Conservation (phyloP, 2,797 vertebrate genomes). For the Stomatorhinus walkeri region DNA sequence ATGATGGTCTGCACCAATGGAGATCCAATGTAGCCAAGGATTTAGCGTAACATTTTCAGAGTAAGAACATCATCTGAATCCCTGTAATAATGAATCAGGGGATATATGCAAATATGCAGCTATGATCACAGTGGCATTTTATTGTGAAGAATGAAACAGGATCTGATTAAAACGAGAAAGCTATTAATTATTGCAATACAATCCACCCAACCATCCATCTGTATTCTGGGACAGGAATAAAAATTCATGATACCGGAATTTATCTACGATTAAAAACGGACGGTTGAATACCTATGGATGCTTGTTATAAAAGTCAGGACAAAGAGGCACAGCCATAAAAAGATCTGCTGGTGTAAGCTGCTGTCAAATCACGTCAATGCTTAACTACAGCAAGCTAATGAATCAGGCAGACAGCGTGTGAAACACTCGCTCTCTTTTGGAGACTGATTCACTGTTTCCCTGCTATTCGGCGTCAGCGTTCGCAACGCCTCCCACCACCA, state of each 20-base stretch:
- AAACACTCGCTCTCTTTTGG: conserved; percentile 23
- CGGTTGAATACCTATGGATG: background rate
- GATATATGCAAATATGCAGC: background rate
- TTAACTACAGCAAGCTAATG: background rate
- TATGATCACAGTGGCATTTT: background rate
- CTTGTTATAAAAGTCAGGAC: background rate
- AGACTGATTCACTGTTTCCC: conserved; percentile 16
- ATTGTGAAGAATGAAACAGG: background rate
- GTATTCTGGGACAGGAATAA: background rate
- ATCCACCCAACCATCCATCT: background rate
- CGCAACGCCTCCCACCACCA: background rate
- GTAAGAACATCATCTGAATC: background rate
- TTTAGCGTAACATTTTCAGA: background rate
- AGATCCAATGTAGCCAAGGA: background rate
- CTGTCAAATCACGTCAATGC: background rate
- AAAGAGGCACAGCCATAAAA: background rate
- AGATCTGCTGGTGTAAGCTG: background rate
- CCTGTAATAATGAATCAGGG: background rate
- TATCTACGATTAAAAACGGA: background rate
- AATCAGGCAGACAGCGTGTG: conserved; percentile 14
- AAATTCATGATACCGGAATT: background rate
- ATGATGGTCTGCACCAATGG: background rate
- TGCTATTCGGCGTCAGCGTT: background rate
- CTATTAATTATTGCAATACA: background rate
- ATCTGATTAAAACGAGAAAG: background rate